phyloP scores from a whole-genome alignment of 2,888 invertebrate species.

The Melanostoma scalare region DNA sequence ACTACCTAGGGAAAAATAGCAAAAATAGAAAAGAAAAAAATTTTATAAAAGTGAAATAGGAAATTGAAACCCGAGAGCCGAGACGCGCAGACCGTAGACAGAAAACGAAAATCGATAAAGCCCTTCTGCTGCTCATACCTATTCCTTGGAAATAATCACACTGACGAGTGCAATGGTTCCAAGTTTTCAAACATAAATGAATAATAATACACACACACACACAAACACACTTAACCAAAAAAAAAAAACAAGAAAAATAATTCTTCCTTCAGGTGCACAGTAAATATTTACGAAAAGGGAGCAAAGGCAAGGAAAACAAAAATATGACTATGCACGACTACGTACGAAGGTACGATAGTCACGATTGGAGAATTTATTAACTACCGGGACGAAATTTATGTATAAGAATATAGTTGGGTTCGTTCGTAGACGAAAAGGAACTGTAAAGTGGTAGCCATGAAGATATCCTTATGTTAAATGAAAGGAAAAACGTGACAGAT shows the following conservation, averaged over 20 bases:
- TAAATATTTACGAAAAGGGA: constrained; percentile 54
- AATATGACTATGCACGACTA: not conserved
- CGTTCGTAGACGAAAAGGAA: not conserved
- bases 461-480: constrained; percentile 21
- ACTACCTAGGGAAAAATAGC: constrained; percentile 33
- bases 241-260: constrained; percentile 4
- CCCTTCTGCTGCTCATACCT: constrained; percentile 12
- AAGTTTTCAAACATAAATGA: not conserved
- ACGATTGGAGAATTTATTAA: constrained; percentile 22
- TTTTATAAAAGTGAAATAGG: constrained; percentile 26
- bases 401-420: not conserved
- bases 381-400: constrained; percentile 22
- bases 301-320: constrained; percentile 18
- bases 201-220: not conserved
- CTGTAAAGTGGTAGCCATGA: constrained; percentile 13
- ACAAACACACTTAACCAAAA: not conserved
- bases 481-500: constrained; percentile 31
- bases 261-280: constrained; percentile 57
- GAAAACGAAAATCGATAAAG: constrained; percentile 62
- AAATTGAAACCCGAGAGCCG: constrained; percentile 60
- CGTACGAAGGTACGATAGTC: too few species aligned
- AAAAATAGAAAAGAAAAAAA: constrained; percentile 18
- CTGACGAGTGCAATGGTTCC: constrained; percentile 41
- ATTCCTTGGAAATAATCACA: constrained; percentile 22
- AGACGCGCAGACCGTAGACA: constrained; percentile 36